These are phyloP conservation scores for Alethe castanea DNA, from an alignment of 2,113 vertebrate genomes.

Conservation along the genomic window DNA sequence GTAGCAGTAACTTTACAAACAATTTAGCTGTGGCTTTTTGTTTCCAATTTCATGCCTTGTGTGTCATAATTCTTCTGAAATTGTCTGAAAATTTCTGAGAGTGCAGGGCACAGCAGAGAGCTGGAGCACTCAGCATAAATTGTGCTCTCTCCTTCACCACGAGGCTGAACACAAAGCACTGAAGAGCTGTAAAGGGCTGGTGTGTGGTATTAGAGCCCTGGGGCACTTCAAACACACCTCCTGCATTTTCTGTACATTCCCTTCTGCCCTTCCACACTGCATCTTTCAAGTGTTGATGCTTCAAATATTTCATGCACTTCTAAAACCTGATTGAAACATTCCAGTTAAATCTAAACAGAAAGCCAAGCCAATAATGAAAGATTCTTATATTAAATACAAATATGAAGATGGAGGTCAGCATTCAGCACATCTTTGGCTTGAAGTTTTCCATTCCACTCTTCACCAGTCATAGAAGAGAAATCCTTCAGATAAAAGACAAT, in stretches of 20 bases:
- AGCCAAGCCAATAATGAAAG: accelerated
- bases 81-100: neutral
- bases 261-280: accelerated
- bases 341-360: neutral
- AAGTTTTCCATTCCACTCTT: neutral
- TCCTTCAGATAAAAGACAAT: neutral
- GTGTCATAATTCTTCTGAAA: neutral
- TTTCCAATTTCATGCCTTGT: neutral
- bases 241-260: neutral
- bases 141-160: neutral
- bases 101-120: neutral
- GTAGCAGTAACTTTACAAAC: neutral
- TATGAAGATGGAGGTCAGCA: neutral
- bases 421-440: neutral
- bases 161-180: neutral
- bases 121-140: neutral
- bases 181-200: neutral
- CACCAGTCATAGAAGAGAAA: neutral
- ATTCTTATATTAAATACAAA: neutral
- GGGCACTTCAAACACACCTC: neutral
- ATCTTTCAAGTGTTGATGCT: neutral
- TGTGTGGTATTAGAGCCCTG: neutral
- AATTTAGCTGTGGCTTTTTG: neutral
- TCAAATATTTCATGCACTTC: neutral
- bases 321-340: neutral